phyloP scores from a whole-genome alignment of 1,140 invertebrate species.

The Pseudachorutes palmiensis region DNA sequence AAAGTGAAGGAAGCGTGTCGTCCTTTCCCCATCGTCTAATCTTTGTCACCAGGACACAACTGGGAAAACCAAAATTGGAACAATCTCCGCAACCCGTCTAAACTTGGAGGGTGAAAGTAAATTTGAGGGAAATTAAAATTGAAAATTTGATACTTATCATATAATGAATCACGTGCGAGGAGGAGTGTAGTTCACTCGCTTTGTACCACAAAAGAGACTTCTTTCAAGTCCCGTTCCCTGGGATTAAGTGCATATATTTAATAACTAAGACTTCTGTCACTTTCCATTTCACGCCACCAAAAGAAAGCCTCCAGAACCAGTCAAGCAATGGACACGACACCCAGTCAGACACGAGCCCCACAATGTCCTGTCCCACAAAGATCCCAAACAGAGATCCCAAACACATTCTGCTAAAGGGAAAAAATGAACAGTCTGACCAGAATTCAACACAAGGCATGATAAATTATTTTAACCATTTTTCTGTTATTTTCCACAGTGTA shows the following conservation, averaged over 20 bases:
- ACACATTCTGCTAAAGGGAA: too few relatives aligned
- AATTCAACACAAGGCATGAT: neutral
- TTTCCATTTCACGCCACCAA: neutral
- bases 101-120: slow-evolving; percentile 23
- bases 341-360: too few relatives aligned
- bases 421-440: neutral
- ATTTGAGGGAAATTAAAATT: slow-evolving; percentile 39
- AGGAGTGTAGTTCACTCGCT: too few relatives aligned
- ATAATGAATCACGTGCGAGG: slow-evolving; percentile 39
- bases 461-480: neutral
- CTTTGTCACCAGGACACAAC: neutral
- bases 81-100: neutral
- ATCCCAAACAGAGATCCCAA: neutral
- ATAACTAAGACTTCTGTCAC: slow-evolving; percentile 1
- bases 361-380: neutral
- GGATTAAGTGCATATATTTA: slow-evolving; percentile 3
- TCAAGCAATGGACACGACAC: too few relatives aligned
- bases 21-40: neutral
- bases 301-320: too few relatives aligned
- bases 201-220: neutral
- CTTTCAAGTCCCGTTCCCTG: too few relatives aligned
- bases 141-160: slow-evolving; percentile 40
- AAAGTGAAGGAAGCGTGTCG: slow-evolving; percentile 4
- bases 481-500: neutral
- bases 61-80: too few relatives aligned